phyloP scores from a whole-genome alignment of 2,113 vertebrate species.

The Mirza zaza region DNA sequence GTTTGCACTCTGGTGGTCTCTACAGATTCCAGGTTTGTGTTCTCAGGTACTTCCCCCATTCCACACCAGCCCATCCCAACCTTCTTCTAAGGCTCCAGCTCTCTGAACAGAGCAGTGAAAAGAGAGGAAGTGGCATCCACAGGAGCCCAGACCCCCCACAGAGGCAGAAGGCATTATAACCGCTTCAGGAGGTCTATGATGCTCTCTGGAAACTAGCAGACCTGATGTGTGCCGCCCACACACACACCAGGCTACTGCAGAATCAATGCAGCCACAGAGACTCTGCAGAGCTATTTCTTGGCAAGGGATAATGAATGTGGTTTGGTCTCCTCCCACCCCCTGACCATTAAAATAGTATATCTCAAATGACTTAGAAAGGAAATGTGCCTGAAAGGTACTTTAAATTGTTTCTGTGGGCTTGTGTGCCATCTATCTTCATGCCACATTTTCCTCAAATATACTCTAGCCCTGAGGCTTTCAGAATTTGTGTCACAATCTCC shows the following conservation, averaged over 20 bases:
- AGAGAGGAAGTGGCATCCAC: neutral
- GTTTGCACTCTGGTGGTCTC: conserved; percentile 20
- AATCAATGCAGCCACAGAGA: neutral
- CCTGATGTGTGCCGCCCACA: conserved; percentile 8
- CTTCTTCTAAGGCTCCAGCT: neutral
- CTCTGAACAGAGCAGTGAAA: neutral
- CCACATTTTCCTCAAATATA: neutral
- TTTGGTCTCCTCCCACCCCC: neutral
- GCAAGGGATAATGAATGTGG: neutral
- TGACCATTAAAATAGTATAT: conserved; percentile 40
- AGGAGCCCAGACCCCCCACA: neutral
- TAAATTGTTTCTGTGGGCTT: conserved; percentile 35
- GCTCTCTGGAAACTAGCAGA: neutral
- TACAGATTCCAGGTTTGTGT: neutral
- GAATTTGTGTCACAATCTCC: neutral
- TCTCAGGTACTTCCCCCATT: neutral
- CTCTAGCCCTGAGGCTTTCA: neutral
- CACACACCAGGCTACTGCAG: neutral
- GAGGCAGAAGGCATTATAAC: neutral
- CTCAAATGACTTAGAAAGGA: conserved; percentile 35
- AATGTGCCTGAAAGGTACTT: conserved; percentile 26
- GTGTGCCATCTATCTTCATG: neutral
- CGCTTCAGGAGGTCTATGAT: neutral
- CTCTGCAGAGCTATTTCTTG: conserved; percentile 47
- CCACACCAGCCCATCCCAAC: neutral